These are phyloP conservation scores for Brachyalestes nurse DNA, from an alignment of 2,797 vertebrate species.

Conservation along the genomic window DNA sequence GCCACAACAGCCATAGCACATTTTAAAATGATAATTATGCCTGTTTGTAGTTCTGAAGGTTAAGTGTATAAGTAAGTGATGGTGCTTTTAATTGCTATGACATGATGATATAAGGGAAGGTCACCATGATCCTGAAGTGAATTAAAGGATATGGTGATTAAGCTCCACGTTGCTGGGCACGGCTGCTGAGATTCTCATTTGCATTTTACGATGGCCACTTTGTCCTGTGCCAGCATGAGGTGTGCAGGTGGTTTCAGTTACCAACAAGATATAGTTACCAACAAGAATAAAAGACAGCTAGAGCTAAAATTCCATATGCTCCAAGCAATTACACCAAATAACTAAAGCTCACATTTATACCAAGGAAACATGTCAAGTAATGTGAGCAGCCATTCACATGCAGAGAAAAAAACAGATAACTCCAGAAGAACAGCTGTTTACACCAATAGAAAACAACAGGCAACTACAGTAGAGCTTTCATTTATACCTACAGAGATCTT, in stretches of 20 bases:
- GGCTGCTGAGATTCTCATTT: constrained; percentile 73
- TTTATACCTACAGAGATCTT: background rate
- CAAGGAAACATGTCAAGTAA: background rate
- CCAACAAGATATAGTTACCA: constrained; percentile 28
- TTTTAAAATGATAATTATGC: constrained; percentile 54
- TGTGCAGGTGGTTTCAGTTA: constrained; percentile 61
- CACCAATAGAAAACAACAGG: background rate
- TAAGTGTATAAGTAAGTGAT: constrained; percentile 78
- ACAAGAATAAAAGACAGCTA: constrained; percentile 6
- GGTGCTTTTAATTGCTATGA: constrained; percentile 78
- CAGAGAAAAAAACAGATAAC: background rate
- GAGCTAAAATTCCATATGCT: constrained; percentile 23
- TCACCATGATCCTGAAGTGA: constrained; percentile 71
- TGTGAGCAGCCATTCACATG: constrained; percentile 2
- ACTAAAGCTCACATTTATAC: constrained; percentile 2
- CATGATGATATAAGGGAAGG: constrained; percentile 69
- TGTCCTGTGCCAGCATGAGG: constrained; percentile 65
- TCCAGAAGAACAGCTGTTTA: constrained; percentile 12
- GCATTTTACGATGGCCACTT: constrained; percentile 72
- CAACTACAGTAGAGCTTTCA: background rate
- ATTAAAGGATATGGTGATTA: constrained; percentile 77
- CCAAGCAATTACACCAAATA: constrained; percentile 5
- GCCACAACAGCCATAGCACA: constrained; percentile 20
- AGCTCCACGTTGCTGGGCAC: constrained; percentile 67
- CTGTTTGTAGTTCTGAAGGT: constrained; percentile 70